Evolutionary conservation across 2,113 vertebrate species (phyloP).

Genomic region (Pithys albifrons): DNA sequence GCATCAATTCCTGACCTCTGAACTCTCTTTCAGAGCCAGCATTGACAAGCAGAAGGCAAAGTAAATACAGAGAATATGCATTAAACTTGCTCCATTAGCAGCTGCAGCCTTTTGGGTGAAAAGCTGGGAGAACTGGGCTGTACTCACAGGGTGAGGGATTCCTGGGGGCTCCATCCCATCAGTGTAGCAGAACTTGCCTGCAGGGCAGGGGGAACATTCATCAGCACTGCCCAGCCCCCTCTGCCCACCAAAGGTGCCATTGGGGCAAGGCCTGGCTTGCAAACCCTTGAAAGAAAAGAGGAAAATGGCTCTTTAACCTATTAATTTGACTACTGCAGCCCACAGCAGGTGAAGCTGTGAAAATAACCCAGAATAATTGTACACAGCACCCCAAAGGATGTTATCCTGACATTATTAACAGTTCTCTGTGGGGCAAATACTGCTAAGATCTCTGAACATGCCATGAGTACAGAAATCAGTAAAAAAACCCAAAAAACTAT

Average conservation of each 20-base stretch:
- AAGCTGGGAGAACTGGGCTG: not conserved
- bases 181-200: conserved; percentile 83
- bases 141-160: conserved; percentile 81
- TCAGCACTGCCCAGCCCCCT: conserved; percentile 77
- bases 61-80: not conserved
- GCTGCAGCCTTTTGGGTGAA: not conserved
- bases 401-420: no score
- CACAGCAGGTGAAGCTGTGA: not conserved
- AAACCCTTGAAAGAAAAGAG: conserved; percentile 63
- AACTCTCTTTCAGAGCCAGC: not conserved
- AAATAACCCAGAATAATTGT: no score
- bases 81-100: not conserved
- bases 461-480: not conserved
- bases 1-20: not conserved
- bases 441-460: not conserved
- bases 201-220: conserved; percentile 80
- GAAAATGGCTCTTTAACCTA: not conserved
- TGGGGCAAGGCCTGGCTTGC: conserved; percentile 82
- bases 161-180: conserved; percentile 66
- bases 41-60: not conserved
- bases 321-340: not conserved
- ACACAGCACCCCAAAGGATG: rapidly evolving
- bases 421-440: not conserved
- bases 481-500: not conserved
- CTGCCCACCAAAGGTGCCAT: conserved; percentile 80